Base-by-base conservation (phyloP, 2,797 vertebrate species). In the Coregonus suidteri region DNA sequence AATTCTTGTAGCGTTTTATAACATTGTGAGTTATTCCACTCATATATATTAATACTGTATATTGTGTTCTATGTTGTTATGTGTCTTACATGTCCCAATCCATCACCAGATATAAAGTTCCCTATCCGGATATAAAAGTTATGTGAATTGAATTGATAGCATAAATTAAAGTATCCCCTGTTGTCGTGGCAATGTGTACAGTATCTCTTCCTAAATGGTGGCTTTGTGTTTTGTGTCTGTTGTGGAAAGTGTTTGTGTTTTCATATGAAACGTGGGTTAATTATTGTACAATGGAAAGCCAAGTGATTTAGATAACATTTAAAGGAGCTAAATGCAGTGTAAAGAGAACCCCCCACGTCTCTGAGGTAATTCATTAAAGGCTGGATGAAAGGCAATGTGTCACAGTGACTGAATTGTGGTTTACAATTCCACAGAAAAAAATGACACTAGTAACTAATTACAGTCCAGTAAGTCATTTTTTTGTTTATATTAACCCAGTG, bases 361-460 rank as follows among this genome's bases (percentile, higher is more conserved):
- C 93, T 91, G 89, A 93, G 93, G 93, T 95, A 87, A 95, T 97
- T 96, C 93, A 94, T 96, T 93, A 95, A 93, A 91, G 92, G 91
- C 88, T 93, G 91, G 92, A 93, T 94, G 95, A 95, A 96, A 94
- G 90, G 91, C 93, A 93, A 93, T 93, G 93, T 93, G 94, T 94
- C 91, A 91, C 88, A 83, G 81, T 88, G 93, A 93, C 91, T 92
- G 91, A 93, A 90, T 93, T 93, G 93, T 91, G 93, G 92, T 93
- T 93, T 92, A 89, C 83, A 89, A 90, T 85, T 84, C 88, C 94
- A 92, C 91, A 91, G 92, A 91, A 92, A 64, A 76, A 81, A 82
- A 25, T 68, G 79, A 88, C 84, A 89, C 84, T 76, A 74, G 75
- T 62, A 25, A 74, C 85, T 87, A 82, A 90, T 91, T 83, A 85